Conservation (phyloP, 1,140 invertebrate species). For the Bombus terrestris region DNA sequence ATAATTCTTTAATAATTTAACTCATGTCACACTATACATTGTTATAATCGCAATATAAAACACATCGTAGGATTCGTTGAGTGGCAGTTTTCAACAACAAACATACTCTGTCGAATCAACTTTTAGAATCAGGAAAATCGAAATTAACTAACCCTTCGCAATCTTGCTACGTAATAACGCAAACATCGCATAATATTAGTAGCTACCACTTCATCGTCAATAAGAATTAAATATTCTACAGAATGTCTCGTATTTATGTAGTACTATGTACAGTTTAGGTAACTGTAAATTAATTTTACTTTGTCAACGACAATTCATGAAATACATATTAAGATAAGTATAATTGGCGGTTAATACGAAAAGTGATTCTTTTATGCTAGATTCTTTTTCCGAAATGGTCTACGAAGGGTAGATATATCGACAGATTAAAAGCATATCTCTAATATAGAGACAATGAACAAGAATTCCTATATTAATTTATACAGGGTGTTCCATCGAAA, state of each 20-base stretch:
- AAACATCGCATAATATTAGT: slow-evolving; percentile 6
- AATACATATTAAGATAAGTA: slow-evolving; percentile 7
- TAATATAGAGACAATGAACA: slow-evolving; percentile 49
- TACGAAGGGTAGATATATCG: slow-evolving; percentile 37
- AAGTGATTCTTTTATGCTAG: slow-evolving; percentile 4
- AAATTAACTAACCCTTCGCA: slow-evolving; percentile 49
- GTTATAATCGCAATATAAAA: slow-evolving; percentile 54
- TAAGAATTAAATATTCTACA: neutral
- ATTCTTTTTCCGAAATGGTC: neutral
- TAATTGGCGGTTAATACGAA: neutral
- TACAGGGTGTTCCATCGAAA: slow-evolving; percentile 12
- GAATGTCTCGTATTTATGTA: neutral
- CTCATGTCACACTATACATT: slow-evolving; percentile 68
- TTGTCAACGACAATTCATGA: neutral
- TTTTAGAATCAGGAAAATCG: slow-evolving; percentile 30
- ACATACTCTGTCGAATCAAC: slow-evolving; percentile 25
- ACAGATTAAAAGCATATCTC: slow-evolving; percentile 32
- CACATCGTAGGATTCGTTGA: slow-evolving; percentile 51
- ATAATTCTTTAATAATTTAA: slow-evolving; percentile 75
- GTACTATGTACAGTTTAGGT: no score
- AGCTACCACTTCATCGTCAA: neutral
- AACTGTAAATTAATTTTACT: slow-evolving; percentile 17
- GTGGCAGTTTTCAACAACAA: slow-evolving; percentile 44
- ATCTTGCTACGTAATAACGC: slow-evolving; percentile 18
- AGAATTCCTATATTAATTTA: slow-evolving; percentile 37